Conservation (phyloP, 1,140 invertebrate genomes). For the Ceratitis capitata region DNA sequence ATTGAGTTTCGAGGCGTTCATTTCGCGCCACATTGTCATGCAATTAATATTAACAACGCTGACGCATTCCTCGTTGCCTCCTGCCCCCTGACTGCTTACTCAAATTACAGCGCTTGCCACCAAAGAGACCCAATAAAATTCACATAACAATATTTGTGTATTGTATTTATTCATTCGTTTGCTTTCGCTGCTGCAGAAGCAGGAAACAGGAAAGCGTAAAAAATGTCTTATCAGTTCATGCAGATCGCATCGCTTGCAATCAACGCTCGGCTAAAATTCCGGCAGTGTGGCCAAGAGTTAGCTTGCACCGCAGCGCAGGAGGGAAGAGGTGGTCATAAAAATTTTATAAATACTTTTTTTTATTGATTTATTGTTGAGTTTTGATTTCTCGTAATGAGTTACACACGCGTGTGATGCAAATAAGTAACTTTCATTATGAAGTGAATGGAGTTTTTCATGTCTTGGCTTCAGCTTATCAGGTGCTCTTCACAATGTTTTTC, state of each 20-base stretch:
- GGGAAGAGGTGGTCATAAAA: neutral
- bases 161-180: no score
- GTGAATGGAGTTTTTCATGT: no score
- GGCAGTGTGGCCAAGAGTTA: neutral
- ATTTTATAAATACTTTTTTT: neutral
- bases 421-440: no score
- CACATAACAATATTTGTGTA: neutral
- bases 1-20: no score
- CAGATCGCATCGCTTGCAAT: neutral
- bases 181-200: neutral
- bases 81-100: neutral
- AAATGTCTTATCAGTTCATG: constrained; percentile 23
- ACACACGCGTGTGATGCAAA: neutral
- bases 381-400: neutral
- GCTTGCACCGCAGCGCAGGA: no score
- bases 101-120: neutral
- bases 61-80: constrained; percentile 3
- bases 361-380: constrained; percentile 6
- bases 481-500: no score
- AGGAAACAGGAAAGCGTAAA: constrained; percentile 24
- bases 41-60: constrained; percentile 25
- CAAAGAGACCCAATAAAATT: neutral
- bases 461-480: no score
- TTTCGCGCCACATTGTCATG: constrained; percentile 13
- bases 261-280: neutral